Evolutionary conservation across 2,888 invertebrate species (phyloP).

Genomic region (Dynastes tityus): DNA sequence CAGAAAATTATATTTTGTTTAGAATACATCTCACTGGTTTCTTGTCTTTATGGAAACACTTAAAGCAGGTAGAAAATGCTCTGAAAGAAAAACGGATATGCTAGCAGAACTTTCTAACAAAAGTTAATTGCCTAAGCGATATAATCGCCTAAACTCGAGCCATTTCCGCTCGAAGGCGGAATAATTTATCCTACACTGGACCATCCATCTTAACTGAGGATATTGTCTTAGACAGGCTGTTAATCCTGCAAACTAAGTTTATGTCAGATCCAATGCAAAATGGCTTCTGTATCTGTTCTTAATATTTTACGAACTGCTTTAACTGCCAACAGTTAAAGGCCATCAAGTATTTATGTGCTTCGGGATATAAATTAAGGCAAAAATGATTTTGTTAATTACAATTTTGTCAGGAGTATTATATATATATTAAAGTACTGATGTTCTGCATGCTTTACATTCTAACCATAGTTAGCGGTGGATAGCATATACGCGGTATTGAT

Average conservation of each 20-base stretch:
- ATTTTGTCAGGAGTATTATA: no score
- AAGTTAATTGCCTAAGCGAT: constrained; percentile 25
- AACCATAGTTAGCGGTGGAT: no score
- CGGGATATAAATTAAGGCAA: no score
- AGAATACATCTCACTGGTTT: not conserved
- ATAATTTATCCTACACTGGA: constrained; percentile 28
- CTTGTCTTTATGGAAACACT: not conserved
- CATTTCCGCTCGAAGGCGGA: constrained; percentile 37
- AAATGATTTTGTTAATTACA: no score
- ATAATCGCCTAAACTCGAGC: constrained; percentile 22
- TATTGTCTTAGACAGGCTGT: constrained; percentile 35
- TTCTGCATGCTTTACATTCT: no score
- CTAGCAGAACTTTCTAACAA: not conserved
- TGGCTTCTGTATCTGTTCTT: constrained; percentile 12
- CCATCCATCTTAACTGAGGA: constrained; percentile 31
- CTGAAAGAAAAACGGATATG: not conserved
- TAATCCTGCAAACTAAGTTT: constrained; percentile 26
- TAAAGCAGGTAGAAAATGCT: not conserved
- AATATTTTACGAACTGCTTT: not conserved
- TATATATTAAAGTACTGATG: no score
- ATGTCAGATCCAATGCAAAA: constrained; percentile 24
- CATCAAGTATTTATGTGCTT: not conserved
- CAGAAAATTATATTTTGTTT: not conserved
- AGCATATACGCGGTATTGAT: no score
- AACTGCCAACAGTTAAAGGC: not conserved